Evolutionary conservation across 1,140 invertebrate genomes (phyloP), one percentile per base, ranked within the genome.

Genomic region (Pogonomyrmex californicus): DNA sequence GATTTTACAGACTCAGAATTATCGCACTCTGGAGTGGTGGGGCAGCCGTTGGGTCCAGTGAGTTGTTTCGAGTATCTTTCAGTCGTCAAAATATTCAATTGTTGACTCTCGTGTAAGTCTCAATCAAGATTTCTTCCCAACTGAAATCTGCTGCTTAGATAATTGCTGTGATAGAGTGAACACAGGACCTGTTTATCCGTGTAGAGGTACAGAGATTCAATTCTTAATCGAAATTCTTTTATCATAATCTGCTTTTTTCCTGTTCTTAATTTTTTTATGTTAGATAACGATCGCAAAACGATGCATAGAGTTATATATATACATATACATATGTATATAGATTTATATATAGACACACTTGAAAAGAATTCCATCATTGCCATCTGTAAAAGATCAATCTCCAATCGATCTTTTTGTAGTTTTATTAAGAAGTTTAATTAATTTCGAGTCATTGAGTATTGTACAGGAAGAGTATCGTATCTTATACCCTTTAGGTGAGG

Each of bases 161-260:
- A 93, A 77, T 92, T 93, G 93, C 93, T 94, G 93, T 94, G 93
- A 94, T 94, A 93, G 12, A 68, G 94, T 95, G 94, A 95, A 95
- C 94, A 95, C 94, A 95, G 94, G 94, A 95, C 93, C 92, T 93
- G 63, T 79, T 70, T 78, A 79, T 66, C 9, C 10, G 30, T 38
- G 33, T 70, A 62, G 56, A 89, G 76, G 51, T 73, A 87, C 65
- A 65, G 41, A 47, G 30, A 71, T 89, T 58, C 77, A 91, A 87
- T 73, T 87, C 88, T 87, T 78, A 86, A 87, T 71, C 85, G 6
- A 79, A 78, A 88, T 88, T 49, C 56, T 86, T 86, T 87, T 87
- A 23, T 83, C 23, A 54, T 66, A 66, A 58, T 85, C 44, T 38
- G 4, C 58, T 79, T 71, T 81, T 79, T 68, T 79, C 38, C 14